phyloP scores from a whole-genome alignment of 2,888 invertebrate species.

The Horisme vitalbata region DNA sequence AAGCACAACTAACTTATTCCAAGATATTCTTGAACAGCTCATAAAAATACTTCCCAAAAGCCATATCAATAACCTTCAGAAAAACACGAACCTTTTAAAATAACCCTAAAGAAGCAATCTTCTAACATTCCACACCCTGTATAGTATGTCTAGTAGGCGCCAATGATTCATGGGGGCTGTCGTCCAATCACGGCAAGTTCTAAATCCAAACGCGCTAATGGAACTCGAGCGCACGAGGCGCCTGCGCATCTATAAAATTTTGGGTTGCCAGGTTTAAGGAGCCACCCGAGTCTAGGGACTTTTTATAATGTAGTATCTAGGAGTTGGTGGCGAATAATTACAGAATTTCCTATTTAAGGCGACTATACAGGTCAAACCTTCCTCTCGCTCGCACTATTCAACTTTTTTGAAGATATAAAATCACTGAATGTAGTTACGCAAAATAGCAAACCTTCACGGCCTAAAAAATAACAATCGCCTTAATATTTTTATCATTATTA shows the following conservation, averaged over 20 bases:
- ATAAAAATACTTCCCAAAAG: constrained; percentile 15
- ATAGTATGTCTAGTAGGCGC: constrained; percentile 49
- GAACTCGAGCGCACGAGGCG: constrained; percentile 69
- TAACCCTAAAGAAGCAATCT: constrained; percentile 30
- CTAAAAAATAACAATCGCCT: too few species aligned
- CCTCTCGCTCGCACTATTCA: too few species aligned
- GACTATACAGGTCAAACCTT: too few species aligned
- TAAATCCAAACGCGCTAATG: constrained; percentile 78
- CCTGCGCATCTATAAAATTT: constrained; percentile 58
- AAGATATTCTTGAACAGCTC: not conserved
- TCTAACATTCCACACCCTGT: constrained; percentile 33
- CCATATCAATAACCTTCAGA: constrained; percentile 24
- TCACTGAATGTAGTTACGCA: too few species aligned
- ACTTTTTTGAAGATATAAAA: too few species aligned
- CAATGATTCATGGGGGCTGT: constrained; percentile 65
- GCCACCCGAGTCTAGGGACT: constrained; percentile 2
- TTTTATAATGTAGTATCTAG: too few species aligned
- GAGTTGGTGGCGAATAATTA: too few species aligned
- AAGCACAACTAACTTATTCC: not conserved
- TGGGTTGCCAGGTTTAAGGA: constrained; percentile 47
- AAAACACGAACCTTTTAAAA: constrained; percentile 28
- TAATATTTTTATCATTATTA: too few species aligned
- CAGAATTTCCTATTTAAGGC: too few species aligned
- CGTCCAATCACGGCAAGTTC: constrained; percentile 66
- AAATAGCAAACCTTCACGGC: too few species aligned